Percentiles rank a stretch among this genome's conserved stretches.
phyloP scores from a whole-genome alignment of 2,113 vertebrate genomes.

The Protobothrops mucrosquamatus region DNA sequence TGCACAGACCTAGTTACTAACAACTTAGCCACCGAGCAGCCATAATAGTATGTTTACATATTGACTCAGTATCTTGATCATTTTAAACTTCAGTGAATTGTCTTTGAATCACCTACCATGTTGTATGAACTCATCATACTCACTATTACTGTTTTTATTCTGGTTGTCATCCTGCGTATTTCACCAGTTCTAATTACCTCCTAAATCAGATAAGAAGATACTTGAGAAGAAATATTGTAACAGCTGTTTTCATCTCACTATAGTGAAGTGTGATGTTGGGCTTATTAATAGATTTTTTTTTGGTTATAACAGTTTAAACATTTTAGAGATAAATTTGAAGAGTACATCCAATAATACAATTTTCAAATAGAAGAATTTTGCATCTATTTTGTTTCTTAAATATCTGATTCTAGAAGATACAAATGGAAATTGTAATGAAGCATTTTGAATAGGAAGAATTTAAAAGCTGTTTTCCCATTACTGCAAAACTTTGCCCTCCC shows the following conservation, averaged over 20 bases:
- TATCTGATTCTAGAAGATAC: neutral
- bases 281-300: neutral
- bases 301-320: neutral
- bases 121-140: neutral
- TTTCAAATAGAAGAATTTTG: neutral
- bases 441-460: neutral
- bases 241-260: neutral
- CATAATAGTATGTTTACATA: neutral
- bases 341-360: neutral
- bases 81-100: neutral
- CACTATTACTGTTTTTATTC: neutral
- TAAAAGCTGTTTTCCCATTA: neutral
- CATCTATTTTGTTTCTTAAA: neutral
- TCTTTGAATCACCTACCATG: neutral
- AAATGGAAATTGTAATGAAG: neutral
- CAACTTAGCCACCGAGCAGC: neutral
- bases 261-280: neutral
- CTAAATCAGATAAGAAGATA: neutral
- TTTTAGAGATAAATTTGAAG: neutral
- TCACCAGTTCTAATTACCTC: neutral
- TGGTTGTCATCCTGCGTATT: neutral
- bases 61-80: neutral
- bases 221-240: neutral
- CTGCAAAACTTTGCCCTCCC: neutral
- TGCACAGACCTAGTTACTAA: neutral